Base-by-base conservation (phyloP, 2,113 vertebrate species). In the cat (Felis catus) region DNA sequence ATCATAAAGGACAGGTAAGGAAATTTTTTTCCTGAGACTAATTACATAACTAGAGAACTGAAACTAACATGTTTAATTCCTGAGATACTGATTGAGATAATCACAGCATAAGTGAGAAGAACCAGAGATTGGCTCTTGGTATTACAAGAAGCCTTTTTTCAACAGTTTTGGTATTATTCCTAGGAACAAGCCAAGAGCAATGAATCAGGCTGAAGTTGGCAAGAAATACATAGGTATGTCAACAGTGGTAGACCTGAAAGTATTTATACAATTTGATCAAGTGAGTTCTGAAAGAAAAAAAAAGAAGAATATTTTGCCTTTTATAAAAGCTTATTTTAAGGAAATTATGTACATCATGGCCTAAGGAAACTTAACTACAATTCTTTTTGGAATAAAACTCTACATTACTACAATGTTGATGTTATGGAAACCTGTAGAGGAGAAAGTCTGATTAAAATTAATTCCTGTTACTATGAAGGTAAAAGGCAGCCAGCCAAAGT, bases 381-480 rank as follows among this genome's bases (percentile, higher is more conserved):
- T 97, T 83, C 29, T 96, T 97, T 90, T 97, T 96, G 84, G 95
- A 98, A 97, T 97, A 91, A 95, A 98, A 98, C 98, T 89, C 68
- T 97, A 55, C 80, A 76, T 94, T 96, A 81, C 63, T 94, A 96
- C 25, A 95, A 87, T 78, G 95, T 91, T 94, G 94, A 96, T 97
- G 51, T 96, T 97, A 87, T 96, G 92, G 96, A 98, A 98, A 97
- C 96, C 97, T 89, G 63, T 93, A 89, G 94, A 97, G 94, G 89
- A 97, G 89, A 98, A 13, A 82, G 79, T 97, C 61, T 95, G 97
- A 98, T 98, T 98, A 98, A 98, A 98, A 98, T 97, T 83, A 98
- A 98, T 98, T 98, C 86, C 76, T 92, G 85, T 98, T 98, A 98
- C 96, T 97, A 95, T 95, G 78, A 71, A 92, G 90, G 97, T 98